Percentiles rank a stretch among this genome's conserved stretches.
These are phyloP conservation scores for Napeogenes sylphis DNA, from an alignment of 2,888 invertebrate species.

Conservation along the genomic window DNA sequence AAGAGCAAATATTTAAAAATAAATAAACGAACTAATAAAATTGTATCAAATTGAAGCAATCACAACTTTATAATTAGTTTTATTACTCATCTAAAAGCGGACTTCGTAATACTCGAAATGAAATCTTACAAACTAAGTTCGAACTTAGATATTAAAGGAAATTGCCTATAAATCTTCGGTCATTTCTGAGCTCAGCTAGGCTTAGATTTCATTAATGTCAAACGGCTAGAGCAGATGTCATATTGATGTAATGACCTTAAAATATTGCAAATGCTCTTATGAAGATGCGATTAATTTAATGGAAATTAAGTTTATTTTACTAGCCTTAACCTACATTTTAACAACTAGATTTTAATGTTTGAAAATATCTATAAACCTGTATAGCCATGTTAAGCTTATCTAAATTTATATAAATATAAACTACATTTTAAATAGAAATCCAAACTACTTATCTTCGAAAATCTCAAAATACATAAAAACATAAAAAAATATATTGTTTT, in stretches of 20 bases:
- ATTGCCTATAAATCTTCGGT: conserved; percentile 58
- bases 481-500: too few species aligned
- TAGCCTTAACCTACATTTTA: too few species aligned
- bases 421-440: too few species aligned
- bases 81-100: conserved; percentile 22
- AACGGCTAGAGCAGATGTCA: conserved; percentile 25
- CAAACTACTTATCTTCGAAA: too few species aligned
- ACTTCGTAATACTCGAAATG: conserved; percentile 29
- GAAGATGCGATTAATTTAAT: too few species aligned
- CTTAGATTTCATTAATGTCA: conserved; percentile 38
- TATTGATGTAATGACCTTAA: conserved; percentile 5
- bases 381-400: too few species aligned
- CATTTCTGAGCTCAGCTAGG: conserved; percentile 43
- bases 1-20: too few species aligned
- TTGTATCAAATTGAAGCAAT: conserved; percentile 6
- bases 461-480: too few species aligned
- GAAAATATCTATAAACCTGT: too few species aligned
- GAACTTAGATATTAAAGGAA: conserved; percentile 45
- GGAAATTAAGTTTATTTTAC: too few species aligned
- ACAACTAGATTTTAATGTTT: too few species aligned
- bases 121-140: conserved; percentile 40
- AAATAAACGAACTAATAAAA: neutral
- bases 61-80: conserved; percentile 21
- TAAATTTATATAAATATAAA: too few species aligned
- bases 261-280: neutral